These are phyloP conservation scores for Cyclopterus lumpus DNA, from an alignment of 2,797 vertebrate genomes.

Conservation along the genomic window DNA sequence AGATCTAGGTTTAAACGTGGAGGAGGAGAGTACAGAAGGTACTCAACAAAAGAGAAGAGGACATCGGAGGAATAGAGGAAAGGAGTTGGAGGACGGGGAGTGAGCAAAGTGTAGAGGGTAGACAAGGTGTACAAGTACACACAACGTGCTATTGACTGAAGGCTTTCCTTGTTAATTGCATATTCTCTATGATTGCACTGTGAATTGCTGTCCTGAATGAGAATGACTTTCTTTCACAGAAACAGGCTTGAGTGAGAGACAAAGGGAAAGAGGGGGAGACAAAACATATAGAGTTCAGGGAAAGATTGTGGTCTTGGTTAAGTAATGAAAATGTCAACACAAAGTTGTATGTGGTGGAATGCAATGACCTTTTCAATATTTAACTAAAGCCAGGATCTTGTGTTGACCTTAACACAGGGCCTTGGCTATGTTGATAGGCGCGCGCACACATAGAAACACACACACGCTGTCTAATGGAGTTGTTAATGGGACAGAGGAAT, in stretches of 20 bases:
- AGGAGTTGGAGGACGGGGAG: conserved; percentile 23
- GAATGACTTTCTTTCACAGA: conserved; percentile 59
- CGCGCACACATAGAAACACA: not conserved
- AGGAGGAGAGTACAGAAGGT: conserved; percentile 48
- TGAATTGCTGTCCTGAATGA: conserved; percentile 71
- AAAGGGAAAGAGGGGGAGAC: not conserved
- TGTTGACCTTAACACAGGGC: not conserved
- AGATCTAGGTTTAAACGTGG: conserved; percentile 53
- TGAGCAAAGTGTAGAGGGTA: conserved; percentile 35
- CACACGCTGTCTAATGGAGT: not conserved
- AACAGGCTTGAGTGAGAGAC: conserved; percentile 13
- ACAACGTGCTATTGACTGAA: conserved; percentile 79
- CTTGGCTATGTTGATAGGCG: not conserved
- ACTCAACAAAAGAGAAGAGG: conserved; percentile 53
- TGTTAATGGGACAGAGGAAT: not conserved
- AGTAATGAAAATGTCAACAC: not conserved
- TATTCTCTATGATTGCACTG: conserved; percentile 78
- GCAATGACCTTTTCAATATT: conserved; percentile 13
- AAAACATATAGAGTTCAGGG: not conserved
- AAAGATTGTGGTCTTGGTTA: not conserved
- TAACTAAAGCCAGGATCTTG: not conserved
- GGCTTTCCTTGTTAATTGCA: conserved; percentile 82
- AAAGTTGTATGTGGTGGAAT: not conserved
- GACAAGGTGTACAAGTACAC: conserved; percentile 67
- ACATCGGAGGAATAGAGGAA: conserved; percentile 44